Evolutionary conservation across 1,140 invertebrate genomes (phyloP).

Genomic region (Mercenaria mercenaria): DNA sequence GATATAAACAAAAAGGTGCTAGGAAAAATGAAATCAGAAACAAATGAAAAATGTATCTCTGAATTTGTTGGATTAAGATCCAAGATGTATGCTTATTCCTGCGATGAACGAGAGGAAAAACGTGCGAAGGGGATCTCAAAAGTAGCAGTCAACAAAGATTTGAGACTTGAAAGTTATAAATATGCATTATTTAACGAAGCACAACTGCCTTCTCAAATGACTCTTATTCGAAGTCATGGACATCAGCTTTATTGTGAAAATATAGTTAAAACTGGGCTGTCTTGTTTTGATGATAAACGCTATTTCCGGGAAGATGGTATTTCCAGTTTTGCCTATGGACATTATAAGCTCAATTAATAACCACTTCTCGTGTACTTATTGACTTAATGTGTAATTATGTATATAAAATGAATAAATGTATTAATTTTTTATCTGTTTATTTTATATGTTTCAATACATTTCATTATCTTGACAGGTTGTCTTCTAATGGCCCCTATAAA

Average conservation of each 20-base stretch:
- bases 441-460: background rate
- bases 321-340: constrained; percentile 39
- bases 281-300: constrained; percentile 44
- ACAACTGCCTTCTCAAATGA: constrained; percentile 10
- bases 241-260: constrained; percentile 18
- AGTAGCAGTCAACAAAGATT: background rate
- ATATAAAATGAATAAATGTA: constrained; percentile 4
- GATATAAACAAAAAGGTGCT: constrained; percentile 86
- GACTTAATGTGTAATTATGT: background rate
- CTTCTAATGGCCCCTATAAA: background rate
- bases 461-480: background rate
- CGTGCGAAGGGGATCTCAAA: constrained; percentile 66
- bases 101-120: constrained; percentile 69
- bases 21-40: constrained; percentile 87
- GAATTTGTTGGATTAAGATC: constrained; percentile 24
- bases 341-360: constrained; percentile 20
- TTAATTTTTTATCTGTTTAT: background rate
- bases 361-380: background rate
- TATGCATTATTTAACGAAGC: constrained; percentile 4
- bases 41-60: constrained; percentile 72
- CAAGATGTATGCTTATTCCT: constrained; percentile 44
- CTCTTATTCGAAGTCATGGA: background rate
- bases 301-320: constrained; percentile 14
- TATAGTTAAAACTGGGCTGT: constrained; percentile 12
- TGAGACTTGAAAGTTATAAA: constrained; percentile 26